Base-by-base conservation (phyloP, 2,797 vertebrate species). In the Moxostoma hubbsi region DNA sequence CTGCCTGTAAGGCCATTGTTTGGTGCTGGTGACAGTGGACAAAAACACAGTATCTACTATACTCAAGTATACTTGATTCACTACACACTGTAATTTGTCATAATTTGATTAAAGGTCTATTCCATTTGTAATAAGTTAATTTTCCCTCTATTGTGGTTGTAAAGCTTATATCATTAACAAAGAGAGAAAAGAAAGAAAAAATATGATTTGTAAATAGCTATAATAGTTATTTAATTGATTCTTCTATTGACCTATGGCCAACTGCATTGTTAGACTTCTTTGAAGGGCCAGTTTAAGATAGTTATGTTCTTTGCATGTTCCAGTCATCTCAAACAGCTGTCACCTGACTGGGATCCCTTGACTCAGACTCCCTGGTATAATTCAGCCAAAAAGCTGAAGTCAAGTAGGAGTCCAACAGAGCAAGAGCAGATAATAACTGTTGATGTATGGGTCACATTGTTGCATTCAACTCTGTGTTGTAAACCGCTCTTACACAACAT, bases 401-500 rank as follows among this genome's bases (percentile, higher is more conserved):
- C 15, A 67, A 82, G 69, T 83, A 69, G 73, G 63, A 54, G 53
- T 62, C 67, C 67, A 36, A 55, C 46, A 45, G 13, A 63, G n/a
- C 61, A n/a, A 16, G 49, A 57, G 53, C 15, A 53, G 68, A 63
- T 66, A 73, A 61, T 58, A 54, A 75, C 64, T 66, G 64, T 66
- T 75, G 70, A 63, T 46, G 67, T 15, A 24, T 62, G 49, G 49
- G 57, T 24, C 46, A 58, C 70, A 70, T 65, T 73, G 63, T 70
- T 43, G 9, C 62, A 82, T 77, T 80, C 54, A 79, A 43, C 69
- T 77, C 65, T 59, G 13, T 81, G 61, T 75, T 61, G 67, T 80
- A 61, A 62, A 47, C 61, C 59, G 24, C 75, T 73, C 74, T 85
- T 85, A 86, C 73, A 70, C 86, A 71, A 82, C 16, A 58, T 68